phyloP scores from a whole-genome alignment of 2,888 invertebrate genomes.

The Seira musarum region DNA sequence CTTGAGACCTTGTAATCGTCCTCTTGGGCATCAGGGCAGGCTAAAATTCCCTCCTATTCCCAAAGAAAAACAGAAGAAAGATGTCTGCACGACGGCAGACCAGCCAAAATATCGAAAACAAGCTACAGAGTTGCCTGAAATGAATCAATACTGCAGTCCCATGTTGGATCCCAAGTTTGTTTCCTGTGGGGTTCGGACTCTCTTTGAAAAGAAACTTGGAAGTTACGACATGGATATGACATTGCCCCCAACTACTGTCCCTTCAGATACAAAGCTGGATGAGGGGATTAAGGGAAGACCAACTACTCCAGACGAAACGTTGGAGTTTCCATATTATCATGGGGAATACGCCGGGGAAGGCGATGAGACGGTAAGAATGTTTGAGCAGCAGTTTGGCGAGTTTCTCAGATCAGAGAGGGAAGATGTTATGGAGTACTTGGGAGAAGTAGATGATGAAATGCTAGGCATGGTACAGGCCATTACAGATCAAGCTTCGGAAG shows the following conservation, averaged over 20 bases:
- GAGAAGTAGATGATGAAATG: conserved; percentile 32
- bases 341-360: conserved; percentile 28
- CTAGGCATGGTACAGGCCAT: not conserved
- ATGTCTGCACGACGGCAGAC: not conserved
- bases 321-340: not conserved
- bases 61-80: not conserved
- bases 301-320: not conserved
- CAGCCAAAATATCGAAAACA: conserved; percentile 17
- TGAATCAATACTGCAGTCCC: conserved; percentile 43
- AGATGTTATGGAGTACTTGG: conserved; percentile 44
- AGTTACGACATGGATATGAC: conserved; percentile 14
- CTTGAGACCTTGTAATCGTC: conserved; percentile 7
- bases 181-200: conserved; percentile 38
- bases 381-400: conserved; percentile 29
- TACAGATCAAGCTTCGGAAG: not conserved
- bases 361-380: conserved; percentile 13
- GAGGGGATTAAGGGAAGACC: not conserved
- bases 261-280: not conserved
- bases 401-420: conserved; percentile 27
- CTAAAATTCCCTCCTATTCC: conserved; percentile 5
- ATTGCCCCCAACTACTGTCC: not conserved
- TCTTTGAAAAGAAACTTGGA: conserved; percentile 18
- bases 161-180: conserved; percentile 6
- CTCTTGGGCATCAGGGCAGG: not conserved
- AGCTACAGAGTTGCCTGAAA: conserved; percentile 30